Base-by-base conservation (phyloP, 2,888 invertebrate genomes). In the Tanytarsus gracilentus region DNA sequence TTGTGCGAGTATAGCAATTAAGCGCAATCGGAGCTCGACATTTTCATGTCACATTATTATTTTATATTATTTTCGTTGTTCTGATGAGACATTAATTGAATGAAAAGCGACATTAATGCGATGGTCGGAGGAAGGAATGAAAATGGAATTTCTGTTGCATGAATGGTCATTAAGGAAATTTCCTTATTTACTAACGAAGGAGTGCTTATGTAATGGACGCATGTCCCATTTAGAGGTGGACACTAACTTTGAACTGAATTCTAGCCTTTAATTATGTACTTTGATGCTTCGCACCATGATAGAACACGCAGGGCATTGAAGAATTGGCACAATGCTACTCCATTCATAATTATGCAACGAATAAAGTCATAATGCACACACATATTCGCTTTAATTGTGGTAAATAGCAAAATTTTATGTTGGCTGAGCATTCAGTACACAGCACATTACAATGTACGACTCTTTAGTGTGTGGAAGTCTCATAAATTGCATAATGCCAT, bases 31-130 rank as follows among this genome's bases (percentile, higher is more conserved):
- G 55, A 55, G 40, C 40, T 44, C 44, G 44, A 44, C 39, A 55
- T 55, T 55, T 44, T 40, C 55, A 40, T 55, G 55, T 55, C 25
- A 40, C 27, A 55, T 14, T 9, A 23, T 23, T 14, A 33, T 11
- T 44, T 44, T 44, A 23, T 52, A 33, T 16, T 52, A 33, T 52
- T 26, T 52, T n/a, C 23, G 18, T 9, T 25, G n/a, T 11, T 49
- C 25, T 55, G 55, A 55, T 55, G 55, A 55, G 55, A 55, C 55
- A 33, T 39, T 55, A 55, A 55, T 55, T 55, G 55, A 52, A 52
- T 52, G 30, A 52, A 51, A 51, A 40, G 40, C 44, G 23, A 23
- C 44, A 44, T 18, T 44, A 44, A 44, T 23, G 44, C 44, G 44
- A 8, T 40, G 55, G 27, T 40, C 55, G 33, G 39, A 55, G 40